phyloP scores from a whole-genome alignment of 2,888 invertebrate genomes.

The Lacanobia oleracea region DNA sequence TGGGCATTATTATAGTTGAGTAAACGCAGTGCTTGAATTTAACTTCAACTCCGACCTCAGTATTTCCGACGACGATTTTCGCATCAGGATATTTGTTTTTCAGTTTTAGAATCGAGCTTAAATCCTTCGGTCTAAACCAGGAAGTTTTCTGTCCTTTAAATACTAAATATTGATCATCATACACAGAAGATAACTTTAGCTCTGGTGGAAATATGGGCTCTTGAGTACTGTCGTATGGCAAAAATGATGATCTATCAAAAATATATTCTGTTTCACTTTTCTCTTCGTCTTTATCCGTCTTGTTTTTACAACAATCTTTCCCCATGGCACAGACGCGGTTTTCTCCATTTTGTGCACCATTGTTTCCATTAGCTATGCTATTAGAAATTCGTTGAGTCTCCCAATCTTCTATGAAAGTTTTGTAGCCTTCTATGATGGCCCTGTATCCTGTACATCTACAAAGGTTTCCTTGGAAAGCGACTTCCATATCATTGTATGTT shows the following conservation, averaged over 20 bases:
- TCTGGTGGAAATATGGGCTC: conserved; percentile 97
- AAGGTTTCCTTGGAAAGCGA: conserved; percentile 94
- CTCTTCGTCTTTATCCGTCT: conserved; percentile 76
- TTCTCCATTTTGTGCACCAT: conserved; percentile 63
- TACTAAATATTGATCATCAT: conserved; percentile 90
- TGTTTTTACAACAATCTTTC: conserved; percentile 92
- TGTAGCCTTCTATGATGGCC: conserved; percentile 96
- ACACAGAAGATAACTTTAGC: conserved; percentile 91
- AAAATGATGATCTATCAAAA: conserved; percentile 91
- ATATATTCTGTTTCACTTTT: conserved; percentile 88
- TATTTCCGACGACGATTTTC: conserved; percentile 95
- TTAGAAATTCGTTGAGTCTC: conserved; percentile 86
- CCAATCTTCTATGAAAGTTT: conserved; percentile 94
- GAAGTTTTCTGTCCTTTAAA: conserved; percentile 90
- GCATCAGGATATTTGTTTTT: conserved; percentile 92
- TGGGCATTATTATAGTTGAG: conserved; percentile 95
- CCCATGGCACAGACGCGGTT: conserved; percentile 90
- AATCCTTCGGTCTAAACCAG: conserved; percentile 93
- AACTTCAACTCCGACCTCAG: conserved; percentile 96
- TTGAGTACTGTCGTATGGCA: conserved; percentile 93
- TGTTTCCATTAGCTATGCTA: conserved; percentile 64
- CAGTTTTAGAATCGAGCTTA: conserved; percentile 91
- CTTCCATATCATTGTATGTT: conserved; percentile 92
- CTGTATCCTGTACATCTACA: conserved; percentile 97
- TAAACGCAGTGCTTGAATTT: conserved; percentile 95